A percentile compares a stretch with the other conserved stretches of the same genome.
These are phyloP conservation scores for Physocephala rufipes DNA, from an alignment of 2,888 invertebrate genomes.

Conservation along the genomic window DNA sequence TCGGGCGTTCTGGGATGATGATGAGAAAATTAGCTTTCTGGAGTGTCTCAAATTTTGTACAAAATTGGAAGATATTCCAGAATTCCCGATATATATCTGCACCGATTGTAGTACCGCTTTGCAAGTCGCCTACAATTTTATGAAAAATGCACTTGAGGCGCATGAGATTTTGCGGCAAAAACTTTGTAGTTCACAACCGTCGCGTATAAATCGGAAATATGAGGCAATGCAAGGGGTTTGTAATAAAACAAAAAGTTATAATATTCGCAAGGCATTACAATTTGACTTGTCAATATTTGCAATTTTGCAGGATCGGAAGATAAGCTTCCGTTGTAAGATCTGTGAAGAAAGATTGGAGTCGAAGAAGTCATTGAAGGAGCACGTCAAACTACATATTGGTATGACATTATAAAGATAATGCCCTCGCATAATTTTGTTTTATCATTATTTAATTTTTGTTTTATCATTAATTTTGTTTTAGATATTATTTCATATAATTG, in stretches of 20 bases:
- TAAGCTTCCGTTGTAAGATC: conserved; percentile 56
- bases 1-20: conserved; percentile 44
- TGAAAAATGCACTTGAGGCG: conserved; percentile 54
- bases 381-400: conserved; percentile 57
- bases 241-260: background rate
- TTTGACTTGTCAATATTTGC: background rate
- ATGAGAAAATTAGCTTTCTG: conserved; percentile 49
- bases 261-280: conserved; percentile 5
- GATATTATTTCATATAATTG: conserved; percentile 52
- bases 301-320: conserved; percentile 18
- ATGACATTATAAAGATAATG: conserved; percentile 13
- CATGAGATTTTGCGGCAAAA: conserved; percentile 54
- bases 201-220: conserved; percentile 30
- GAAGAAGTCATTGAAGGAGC: conserved; percentile 54
- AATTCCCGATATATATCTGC: conserved; percentile 54
- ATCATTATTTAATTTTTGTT: background rate
- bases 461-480: conserved; percentile 33
- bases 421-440: background rate
- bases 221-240: conserved; percentile 17
- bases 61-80: conserved; percentile 48
- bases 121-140: conserved; percentile 56
- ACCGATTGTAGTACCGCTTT: conserved; percentile 54
- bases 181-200: conserved; percentile 27
- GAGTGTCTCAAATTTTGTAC: conserved; percentile 55
- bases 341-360: conserved; percentile 53